Base-by-base conservation (phyloP, 2,888 invertebrate species). In the Steinernema scapterisci region DNA sequence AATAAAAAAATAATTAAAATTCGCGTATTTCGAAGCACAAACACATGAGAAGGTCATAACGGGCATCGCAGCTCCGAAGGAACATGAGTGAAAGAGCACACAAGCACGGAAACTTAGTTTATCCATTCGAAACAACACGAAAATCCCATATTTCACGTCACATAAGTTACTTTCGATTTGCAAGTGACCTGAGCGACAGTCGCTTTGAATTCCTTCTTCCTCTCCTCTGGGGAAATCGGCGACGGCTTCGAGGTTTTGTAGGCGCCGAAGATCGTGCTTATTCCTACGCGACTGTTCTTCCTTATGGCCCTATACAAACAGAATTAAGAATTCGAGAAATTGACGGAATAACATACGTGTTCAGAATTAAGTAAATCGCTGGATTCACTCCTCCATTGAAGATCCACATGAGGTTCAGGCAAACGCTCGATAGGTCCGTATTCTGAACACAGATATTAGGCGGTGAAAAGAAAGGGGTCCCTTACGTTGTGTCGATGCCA, bases 391-490 rank as follows among this genome's bases (percentile, higher is more conserved):
- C 83, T 45, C 80, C 78, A 72, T 82, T 83, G 73, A 81, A 76
- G 13, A 83, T 83, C 83, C 83, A 83, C 83, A 83, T 83, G 51
- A 83, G 80, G 54, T 83, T 83, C 23, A 83, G 77, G 7, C 74
- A 79, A 44, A 77, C 78, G 73, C 80, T 81, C 19, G 80, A 79
- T 78, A 63, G 31, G 38, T 63, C 63, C 16, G 63, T 63, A 2
- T 5, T 63, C 63, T 63, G 16, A 63, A 63, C 16, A 54, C 9
- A 6, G 48, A 48, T 5, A 16, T 19, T 2, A 48, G 19, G 19
- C 45, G 5, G 6, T 48, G n/a, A 7, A 48, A 7, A n/a, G 13
- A 16, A 25, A 54, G 21, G 5, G 54, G 1, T 25, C 5, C 13
- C 54, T 63, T 46, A 79, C 80, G 73, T 75, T 70, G 63, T 81